These are phyloP conservation scores for Drosophila melanosoma DNA, from an alignment of 2,888 invertebrate genomes.

Conservation along the genomic window DNA sequence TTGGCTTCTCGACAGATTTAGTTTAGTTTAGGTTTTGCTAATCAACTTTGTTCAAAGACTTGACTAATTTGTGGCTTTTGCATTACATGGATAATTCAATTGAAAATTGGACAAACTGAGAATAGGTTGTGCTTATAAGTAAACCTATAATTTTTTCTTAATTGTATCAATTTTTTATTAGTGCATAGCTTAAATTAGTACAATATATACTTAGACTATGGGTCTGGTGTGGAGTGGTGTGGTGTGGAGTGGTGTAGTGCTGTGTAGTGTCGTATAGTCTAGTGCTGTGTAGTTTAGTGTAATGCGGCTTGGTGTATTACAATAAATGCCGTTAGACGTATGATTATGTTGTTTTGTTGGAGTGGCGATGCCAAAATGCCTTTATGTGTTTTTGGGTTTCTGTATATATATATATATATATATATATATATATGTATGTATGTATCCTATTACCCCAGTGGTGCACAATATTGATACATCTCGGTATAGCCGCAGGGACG, in stretches of 20 bases:
- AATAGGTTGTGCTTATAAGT: conserved; percentile 9
- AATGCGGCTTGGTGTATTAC: conserved; percentile 8
- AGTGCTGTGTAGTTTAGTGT: background rate
- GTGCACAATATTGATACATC: conserved; percentile 79
- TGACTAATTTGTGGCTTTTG: background rate
- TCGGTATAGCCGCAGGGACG: conserved; percentile 78
- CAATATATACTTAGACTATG: conserved; percentile 60
- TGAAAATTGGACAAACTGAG: background rate
- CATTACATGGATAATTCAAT: background rate
- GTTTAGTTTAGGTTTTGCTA: background rate
- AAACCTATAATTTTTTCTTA: conserved; percentile 29
- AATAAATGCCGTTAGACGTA: conserved; percentile 10
- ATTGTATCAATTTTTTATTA: conserved; percentile 70
- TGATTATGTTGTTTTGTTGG: conserved; percentile 5
- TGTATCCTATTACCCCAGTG: conserved; percentile 17
- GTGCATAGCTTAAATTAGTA: conserved; percentile 72
- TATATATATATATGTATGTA: background rate
- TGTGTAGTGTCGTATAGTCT: background rate
- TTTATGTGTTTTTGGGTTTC: conserved; percentile 2
- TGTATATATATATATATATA: background rate
- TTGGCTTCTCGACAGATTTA: too few relatives aligned
- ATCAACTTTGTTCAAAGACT: too few relatives aligned
- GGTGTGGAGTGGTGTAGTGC: background rate
- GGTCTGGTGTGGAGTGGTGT: conserved; percentile 7
- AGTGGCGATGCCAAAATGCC: conserved; percentile 17